phyloP scores from a whole-genome alignment of 2,797 vertebrate species.

The Pogonophryne albipinna region DNA sequence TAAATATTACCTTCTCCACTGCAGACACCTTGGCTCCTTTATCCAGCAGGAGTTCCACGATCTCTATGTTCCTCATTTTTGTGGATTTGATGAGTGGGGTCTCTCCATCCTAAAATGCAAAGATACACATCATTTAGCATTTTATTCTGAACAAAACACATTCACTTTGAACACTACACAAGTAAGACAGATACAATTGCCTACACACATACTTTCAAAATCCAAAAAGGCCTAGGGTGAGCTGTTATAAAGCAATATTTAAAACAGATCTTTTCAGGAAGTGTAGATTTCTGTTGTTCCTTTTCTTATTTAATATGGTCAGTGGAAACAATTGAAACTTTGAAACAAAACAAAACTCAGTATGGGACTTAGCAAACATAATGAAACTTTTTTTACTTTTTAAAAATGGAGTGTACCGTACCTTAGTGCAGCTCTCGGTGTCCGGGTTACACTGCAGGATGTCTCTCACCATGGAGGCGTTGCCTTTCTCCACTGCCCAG shows the following conservation, averaged over 20 bases:
- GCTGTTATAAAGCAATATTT: neutral
- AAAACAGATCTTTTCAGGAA: neutral
- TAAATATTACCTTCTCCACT: constrained; percentile 90
- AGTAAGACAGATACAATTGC: neutral
- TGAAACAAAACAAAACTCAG: no score
- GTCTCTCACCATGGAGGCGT: constrained; percentile 96
- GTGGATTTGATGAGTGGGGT: constrained; percentile 98
- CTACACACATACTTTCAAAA: neutral
- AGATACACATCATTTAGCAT: neutral
- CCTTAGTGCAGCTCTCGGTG: constrained; percentile 97
- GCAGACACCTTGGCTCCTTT: constrained; percentile 98
- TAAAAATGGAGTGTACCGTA: constrained; percentile 59
- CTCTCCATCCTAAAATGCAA: constrained; percentile 90
- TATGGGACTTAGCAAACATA: no score
- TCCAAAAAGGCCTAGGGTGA: neutral
- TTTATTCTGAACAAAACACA: neutral
- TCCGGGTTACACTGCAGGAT: constrained; percentile 98
- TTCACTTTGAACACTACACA: neutral
- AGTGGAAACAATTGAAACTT: neutral
- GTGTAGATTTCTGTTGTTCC: neutral
- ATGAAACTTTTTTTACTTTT: neutral
- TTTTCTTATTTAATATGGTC: neutral
- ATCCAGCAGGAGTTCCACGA: constrained; percentile 96
- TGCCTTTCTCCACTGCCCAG: constrained; percentile 98
- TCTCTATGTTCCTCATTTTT: constrained; percentile 98